Conservation (phyloP, 1,140 invertebrate species). For the Holotrichia oblita region DNA sequence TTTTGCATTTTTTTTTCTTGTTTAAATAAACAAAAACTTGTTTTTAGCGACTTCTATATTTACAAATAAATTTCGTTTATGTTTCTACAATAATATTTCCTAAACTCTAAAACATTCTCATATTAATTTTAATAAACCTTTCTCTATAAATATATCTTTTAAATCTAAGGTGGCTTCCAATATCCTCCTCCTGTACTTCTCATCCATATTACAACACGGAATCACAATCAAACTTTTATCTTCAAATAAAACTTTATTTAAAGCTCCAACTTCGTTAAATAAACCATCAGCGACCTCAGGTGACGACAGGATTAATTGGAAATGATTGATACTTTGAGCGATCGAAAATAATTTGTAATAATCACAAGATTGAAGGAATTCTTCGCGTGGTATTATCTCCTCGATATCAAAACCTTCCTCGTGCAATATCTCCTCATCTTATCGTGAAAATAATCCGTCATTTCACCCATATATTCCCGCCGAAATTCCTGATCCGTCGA, state of each 20-base stretch:
- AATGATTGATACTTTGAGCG: background rate
- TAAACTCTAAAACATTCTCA: too few species aligned
- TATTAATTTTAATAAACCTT: background rate
- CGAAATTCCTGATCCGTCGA: conserved; percentile 57
- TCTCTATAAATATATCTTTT: background rate
- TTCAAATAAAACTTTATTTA: conserved; percentile 45
- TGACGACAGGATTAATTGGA: background rate
- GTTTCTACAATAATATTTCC: too few species aligned
- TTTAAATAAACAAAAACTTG: too few species aligned
- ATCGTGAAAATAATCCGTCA: conserved; percentile 40
- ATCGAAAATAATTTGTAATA: conserved; percentile 12
- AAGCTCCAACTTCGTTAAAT: conserved; percentile 42
- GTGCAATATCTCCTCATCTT: background rate
- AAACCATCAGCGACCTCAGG: conserved; percentile 41
- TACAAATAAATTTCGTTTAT: too few species aligned
- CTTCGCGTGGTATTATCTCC: conserved; percentile 45
- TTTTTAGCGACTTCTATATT: too few species aligned
- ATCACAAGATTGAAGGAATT: conserved; percentile 44
- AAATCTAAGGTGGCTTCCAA: conserved; percentile 51
- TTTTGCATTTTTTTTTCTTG: too few species aligned
- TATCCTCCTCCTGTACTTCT: conserved; percentile 44
- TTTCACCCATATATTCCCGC: conserved; percentile 52
- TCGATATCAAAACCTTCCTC: conserved; percentile 39
- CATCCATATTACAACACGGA: conserved; percentile 44
- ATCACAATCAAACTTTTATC: conserved; percentile 48